Percentiles rank a stretch among this genome's conserved stretches.
These are phyloP conservation scores for Tethya wilhelma DNA, from an alignment of 37 sponge, comb jelly and placozoan species.

Conservation along the genomic window DNA sequence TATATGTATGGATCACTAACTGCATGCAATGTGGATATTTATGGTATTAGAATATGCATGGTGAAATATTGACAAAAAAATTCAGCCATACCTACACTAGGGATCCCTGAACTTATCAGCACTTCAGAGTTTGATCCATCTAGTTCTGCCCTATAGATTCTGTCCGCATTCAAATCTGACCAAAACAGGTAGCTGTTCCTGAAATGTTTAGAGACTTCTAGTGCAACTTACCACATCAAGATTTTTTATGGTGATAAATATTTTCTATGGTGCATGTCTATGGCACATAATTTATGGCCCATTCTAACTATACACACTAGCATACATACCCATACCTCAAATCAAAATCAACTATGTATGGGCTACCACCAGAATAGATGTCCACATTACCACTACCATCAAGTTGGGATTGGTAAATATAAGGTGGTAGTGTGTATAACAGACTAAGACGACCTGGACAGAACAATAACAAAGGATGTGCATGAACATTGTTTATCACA, in stretches of 20 bases:
- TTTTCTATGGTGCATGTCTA: too few relatives aligned
- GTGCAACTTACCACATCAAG: too few relatives aligned
- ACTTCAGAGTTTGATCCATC: conserved; percentile 1
- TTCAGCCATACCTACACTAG: conserved; percentile 9
- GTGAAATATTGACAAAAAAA: too few relatives aligned
- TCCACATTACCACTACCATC: background rate
- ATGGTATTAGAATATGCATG: too few relatives aligned
- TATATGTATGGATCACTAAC: too few relatives aligned
- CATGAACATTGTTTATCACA: background rate
- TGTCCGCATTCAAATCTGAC: background rate
- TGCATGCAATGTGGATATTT: too few relatives aligned
- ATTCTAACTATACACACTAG: background rate
- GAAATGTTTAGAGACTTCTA: background rate
- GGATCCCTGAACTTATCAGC: background rate
- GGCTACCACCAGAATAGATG: background rate
- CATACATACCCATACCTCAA: background rate
- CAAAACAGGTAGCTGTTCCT: conserved; percentile 2
- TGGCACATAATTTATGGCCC: too few relatives aligned
- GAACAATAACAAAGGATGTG: background rate
- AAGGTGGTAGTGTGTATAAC: background rate
- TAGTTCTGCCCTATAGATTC: background rate
- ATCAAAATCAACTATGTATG: background rate
- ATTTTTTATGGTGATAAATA: too few relatives aligned
- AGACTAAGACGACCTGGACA: background rate
- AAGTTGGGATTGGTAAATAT: background rate